phyloP scores from a whole-genome alignment of 2,888 invertebrate genomes.

The Omphaloscelis lunosa region DNA sequence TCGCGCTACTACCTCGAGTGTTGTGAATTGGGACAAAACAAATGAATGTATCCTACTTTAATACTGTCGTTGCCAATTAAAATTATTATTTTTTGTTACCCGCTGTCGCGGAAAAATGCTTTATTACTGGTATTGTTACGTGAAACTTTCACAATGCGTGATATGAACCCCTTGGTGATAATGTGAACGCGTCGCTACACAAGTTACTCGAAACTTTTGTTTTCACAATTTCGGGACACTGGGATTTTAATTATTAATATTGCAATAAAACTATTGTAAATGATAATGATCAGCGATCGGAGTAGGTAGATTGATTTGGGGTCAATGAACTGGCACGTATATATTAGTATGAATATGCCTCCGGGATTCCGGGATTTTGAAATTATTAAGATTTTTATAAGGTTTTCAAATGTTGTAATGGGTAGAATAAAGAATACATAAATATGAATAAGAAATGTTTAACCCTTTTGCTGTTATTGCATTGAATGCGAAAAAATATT shows the following conservation, averaged over 20 bases:
- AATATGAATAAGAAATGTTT: too few species aligned
- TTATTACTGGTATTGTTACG: constrained; percentile 68
- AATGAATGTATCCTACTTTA: constrained; percentile 72
- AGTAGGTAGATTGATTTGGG: too few species aligned
- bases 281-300: too few species aligned
- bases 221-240: neutral
- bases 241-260: constrained; percentile 10
- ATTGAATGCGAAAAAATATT: too few species aligned
- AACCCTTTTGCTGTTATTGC: too few species aligned
- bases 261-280: too few species aligned
- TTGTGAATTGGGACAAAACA: constrained; percentile 75
- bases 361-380: too few species aligned
- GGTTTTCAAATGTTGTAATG: too few species aligned
- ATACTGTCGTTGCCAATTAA: constrained; percentile 79
- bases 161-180: constrained; percentile 39
- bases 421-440: too few species aligned
- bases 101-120: constrained; percentile 64
- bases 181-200: constrained; percentile 22
- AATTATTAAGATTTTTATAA: too few species aligned
- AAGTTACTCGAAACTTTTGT: constrained; percentile 29
- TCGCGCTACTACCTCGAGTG: constrained; percentile 34
- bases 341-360: too few species aligned
- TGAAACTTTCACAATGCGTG: constrained; percentile 56
- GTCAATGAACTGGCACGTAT: too few species aligned
- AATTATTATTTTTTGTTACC: constrained; percentile 72